A percentile compares a stretch with the other conserved stretches of the same genome.
phyloP scores from a whole-genome alignment of 2,113 vertebrate genomes.

The Theropithecus gelada region DNA sequence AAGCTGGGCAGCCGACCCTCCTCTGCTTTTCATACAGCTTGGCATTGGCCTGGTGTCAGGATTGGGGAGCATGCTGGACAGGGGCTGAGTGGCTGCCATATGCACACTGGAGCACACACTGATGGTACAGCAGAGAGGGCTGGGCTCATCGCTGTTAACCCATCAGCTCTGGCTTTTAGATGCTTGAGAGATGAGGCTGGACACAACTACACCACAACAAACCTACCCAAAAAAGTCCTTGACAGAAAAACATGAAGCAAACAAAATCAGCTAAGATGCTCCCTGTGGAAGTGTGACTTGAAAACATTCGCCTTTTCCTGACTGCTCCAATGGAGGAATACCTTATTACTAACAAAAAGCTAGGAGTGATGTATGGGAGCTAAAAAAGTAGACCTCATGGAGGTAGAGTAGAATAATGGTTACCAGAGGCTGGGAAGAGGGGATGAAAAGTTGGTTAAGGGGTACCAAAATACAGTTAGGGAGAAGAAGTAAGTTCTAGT shows the following conservation, averaged over 20 bases:
- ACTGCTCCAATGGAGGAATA: not conserved
- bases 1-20: not conserved
- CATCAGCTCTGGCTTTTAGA: not conserved
- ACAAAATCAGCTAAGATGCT: not conserved
- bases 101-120: accelerated
- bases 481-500: not conserved
- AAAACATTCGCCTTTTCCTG: not conserved
- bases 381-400: not conserved
- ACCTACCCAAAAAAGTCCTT: not conserved
- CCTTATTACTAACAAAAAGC: not conserved
- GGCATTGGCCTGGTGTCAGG: not conserved
- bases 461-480: not conserved
- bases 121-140: not conserved
- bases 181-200: not conserved
- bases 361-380: not conserved
- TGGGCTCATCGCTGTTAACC: not conserved
- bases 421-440: not conserved
- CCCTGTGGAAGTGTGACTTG: not conserved
- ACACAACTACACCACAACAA: not conserved
- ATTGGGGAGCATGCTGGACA: not conserved
- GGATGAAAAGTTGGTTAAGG: not conserved
- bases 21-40: not conserved
- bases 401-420: not conserved
- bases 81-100: not conserved
- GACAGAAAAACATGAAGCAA: not conserved